Evolutionary conservation across 2,888 invertebrate species (phyloP), one percentile per base, ranked within the genome.

Genomic region (Agrypnus murinus): DNA sequence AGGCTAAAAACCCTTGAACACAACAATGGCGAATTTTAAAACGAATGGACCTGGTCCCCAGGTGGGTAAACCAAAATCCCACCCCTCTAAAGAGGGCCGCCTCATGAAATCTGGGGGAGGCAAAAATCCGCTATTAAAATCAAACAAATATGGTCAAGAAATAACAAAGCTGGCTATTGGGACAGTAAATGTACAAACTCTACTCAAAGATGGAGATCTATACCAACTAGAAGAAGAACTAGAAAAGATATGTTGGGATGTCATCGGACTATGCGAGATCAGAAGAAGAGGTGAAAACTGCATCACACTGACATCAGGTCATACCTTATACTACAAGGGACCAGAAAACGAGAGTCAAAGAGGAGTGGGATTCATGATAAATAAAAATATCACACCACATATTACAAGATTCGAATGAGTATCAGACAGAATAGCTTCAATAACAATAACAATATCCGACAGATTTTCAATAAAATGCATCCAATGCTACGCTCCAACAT

Each of bases 11-110:
- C 19, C 48, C 48, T 48, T 19, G 19, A 48, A 19, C 48, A 48
- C n/a, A n/a, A n/a, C n/a, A 48, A 48, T 48, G 48, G 19, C 19
- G 48, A 48, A 19, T 48, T 19, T 48, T 48, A 48, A 48, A 48
- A 48, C 48, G 19, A 14, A 48, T 19, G 48, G 48, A 48, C 19
- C 17, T 19, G 48, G 48, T 48, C 48, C 48, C 25, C 48, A 48
- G 48, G 48, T 48, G 48, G 48, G 48, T 48, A 48, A 48, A 48
- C 48, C 19, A 8, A 48, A 48, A 14, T 14, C 48, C n/a, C 48
- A 17, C 17, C 48, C 48, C 48, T 25, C 25, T 19, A 17, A 48
- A 7, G 48, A 12, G 25, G 48, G 48, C 19, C 10, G 25, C 6
- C n/a, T n/a, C n/a, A n/a, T n/a, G n/a, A n/a, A n/a, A n/a, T n/a